Conservation (phyloP, 2,113 vertebrate species). For the Nettapus auritus region DNA sequence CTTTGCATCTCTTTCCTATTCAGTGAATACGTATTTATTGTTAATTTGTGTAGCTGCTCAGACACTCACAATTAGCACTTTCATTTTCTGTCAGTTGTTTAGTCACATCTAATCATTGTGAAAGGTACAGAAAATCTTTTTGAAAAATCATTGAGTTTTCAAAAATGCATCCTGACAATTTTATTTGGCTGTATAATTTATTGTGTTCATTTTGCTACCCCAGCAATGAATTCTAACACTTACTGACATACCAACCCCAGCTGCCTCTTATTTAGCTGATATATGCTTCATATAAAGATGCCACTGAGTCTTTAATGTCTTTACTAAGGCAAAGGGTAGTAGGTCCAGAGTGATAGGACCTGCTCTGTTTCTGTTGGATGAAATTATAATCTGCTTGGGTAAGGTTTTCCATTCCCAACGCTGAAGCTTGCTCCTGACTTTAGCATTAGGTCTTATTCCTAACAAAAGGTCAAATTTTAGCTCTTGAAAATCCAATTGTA, state of each 20-base stretch:
- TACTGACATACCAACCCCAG: neutral
- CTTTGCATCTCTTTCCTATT: neutral
- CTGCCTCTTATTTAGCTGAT: neutral
- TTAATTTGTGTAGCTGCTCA: constrained; percentile 4
- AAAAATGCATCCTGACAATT: constrained; percentile 44
- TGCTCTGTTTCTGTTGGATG: neutral
- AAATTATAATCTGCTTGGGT: neutral
- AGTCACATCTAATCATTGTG: constrained; percentile 7
- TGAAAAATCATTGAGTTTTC: constrained; percentile 6
- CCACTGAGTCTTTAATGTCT: neutral
- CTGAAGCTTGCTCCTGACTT: neutral
- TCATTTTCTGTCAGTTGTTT: neutral
- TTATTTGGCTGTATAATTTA: constrained; percentile 39
- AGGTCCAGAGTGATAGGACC: neutral
- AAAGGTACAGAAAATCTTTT: neutral
- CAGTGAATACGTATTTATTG: neutral
- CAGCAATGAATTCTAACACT: neutral
- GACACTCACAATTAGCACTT: constrained; percentile 2
- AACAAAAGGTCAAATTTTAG: neutral
- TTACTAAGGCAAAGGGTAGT: neutral
- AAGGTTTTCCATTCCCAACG: neutral
- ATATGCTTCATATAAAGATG: neutral
- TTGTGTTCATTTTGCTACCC: neutral
- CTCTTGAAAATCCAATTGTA: neutral
- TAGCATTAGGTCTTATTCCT: neutral